Base-by-base conservation (phyloP, 1,140 invertebrate genomes). In the Acyrthosiphon pisum region DNA sequence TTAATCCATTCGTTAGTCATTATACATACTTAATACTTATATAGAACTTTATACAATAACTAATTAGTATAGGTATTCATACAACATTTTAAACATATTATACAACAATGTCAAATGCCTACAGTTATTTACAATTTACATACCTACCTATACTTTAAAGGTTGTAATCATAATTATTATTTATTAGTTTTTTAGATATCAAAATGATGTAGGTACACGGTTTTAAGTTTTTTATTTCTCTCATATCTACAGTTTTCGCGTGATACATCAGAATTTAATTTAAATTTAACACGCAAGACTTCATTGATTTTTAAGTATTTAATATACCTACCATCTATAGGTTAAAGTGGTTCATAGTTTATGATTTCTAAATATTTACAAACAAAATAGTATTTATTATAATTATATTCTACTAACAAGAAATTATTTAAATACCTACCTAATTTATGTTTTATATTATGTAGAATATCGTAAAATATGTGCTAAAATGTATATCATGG, bases 271-370 rank as follows among this genome's bases (percentile, higher is more conserved):
- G 3, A 89, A 56, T 35, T 23, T 89, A 89, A 89, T 20, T 50
- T 35, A 88, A 48, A 87, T 48, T 53, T 89, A 30, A 53, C 87
- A 89, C 50, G 87, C 87, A 37, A 56, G 35, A 89, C 48, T 56
- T 56, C 87, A 89, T 89, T 53, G 87, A 89, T 56, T 89, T 89
- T 56, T 41, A 11, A 41, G 20, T 89, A 53, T 88, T 6, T 53
- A 53, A 48, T 53, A 48, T 53, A 37, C 35, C n/a, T 53, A 89
- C 11, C 35, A 89, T 89, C n/a, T 88, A 53, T 50, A 37, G 20
- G 35, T 89, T 89, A 89, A 48, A 87, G 18, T n/a, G 18, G 26
- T 89, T 50, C n/a, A 37, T 50, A 87, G 23, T 48, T 48, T 48
- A 11, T 60, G 1, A n/a, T 35, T 35, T 88, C 2, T 48, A 20